Conservation (phyloP, 2,113 vertebrate genomes). For the Camelus dromedarius region DNA sequence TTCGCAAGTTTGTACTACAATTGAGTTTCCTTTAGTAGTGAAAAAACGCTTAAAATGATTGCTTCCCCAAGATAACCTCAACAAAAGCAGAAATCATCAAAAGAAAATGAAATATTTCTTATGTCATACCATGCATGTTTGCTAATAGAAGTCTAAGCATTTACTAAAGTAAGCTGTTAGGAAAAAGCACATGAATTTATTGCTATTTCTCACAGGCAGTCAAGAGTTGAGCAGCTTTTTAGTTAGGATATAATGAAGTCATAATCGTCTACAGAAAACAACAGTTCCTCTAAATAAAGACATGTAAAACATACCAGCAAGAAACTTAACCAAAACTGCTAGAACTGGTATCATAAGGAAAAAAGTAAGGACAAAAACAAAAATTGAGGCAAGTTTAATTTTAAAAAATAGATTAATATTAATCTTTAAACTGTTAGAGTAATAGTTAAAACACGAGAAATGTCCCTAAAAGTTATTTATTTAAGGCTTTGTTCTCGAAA, state of each 20-base stretch:
- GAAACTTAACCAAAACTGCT: slow-evolving; percentile 32
- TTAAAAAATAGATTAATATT: slow-evolving; percentile 69
- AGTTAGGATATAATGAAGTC: neutral
- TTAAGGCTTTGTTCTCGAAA: slow-evolving; percentile 84
- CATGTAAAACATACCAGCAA: neutral
- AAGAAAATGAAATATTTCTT: neutral
- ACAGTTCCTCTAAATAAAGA: neutral
- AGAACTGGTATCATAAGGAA: slow-evolving; percentile 39
- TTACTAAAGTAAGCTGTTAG: neutral
- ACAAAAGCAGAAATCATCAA: neutral
- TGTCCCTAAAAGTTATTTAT: slow-evolving; percentile 66
- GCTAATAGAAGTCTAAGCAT: neutral
- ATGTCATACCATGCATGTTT: neutral
- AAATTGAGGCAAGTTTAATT: slow-evolving; percentile 67
- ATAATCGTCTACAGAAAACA: neutral
- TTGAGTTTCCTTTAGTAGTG: neutral
- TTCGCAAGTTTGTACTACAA: neutral
- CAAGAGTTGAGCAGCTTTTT: neutral
- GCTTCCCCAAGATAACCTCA: neutral
- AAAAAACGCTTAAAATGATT: slow-evolving; percentile 17
- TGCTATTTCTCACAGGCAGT: slow-evolving; percentile 29
- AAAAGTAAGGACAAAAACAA: slow-evolving; percentile 3
- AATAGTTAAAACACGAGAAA: slow-evolving; percentile 71
- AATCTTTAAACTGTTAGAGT: slow-evolving; percentile 73
- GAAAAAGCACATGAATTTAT: neutral